Conservation (phyloP, 2,888 invertebrate genomes). For the Callinectes sapidus region DNA sequence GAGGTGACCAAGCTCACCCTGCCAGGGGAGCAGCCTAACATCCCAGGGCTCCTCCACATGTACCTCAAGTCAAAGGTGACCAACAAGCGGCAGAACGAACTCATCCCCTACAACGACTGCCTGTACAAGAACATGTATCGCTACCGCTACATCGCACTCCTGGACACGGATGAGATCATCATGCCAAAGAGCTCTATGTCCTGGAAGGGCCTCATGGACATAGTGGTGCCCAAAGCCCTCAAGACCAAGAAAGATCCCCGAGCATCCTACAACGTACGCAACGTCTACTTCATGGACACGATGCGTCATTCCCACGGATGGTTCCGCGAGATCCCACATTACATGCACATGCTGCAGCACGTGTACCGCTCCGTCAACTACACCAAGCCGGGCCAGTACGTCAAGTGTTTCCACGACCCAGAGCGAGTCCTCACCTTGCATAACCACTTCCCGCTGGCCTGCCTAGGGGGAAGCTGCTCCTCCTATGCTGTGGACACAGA, state of each 20-base stretch:
- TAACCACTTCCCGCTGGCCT: conserved; percentile 94
- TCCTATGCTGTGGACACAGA: conserved; percentile 88
- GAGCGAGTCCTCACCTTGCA: conserved; percentile 90
- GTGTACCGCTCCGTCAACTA: conserved; percentile 84
- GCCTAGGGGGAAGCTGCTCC: conserved; percentile 86
- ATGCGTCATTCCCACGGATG: conserved; percentile 86
- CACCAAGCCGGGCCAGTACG: conserved; percentile 93
- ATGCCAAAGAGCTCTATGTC: conserved; percentile 86
- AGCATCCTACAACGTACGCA: conserved; percentile 90
- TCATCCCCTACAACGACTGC: conserved; percentile 97
- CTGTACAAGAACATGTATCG: conserved; percentile 93
- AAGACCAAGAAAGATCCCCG: conserved; percentile 82
- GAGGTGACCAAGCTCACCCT: conserved; percentile 88
- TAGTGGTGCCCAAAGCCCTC: conserved; percentile 82
- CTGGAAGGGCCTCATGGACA: conserved; percentile 88
- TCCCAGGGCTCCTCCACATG: conserved; percentile 90
- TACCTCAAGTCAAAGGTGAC: conserved; percentile 93
- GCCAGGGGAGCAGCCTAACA: conserved; percentile 92
- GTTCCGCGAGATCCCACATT: conserved; percentile 87
- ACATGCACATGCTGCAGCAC: conserved; percentile 89
- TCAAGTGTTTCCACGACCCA: conserved; percentile 95
- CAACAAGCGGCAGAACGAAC: conserved; percentile 94
- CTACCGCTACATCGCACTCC: conserved; percentile 91
- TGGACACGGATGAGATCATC: conserved; percentile 96
- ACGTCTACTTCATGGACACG: conserved; percentile 94